phyloP scores from a whole-genome alignment of 2,888 invertebrate species.

The Unio delphinus region DNA sequence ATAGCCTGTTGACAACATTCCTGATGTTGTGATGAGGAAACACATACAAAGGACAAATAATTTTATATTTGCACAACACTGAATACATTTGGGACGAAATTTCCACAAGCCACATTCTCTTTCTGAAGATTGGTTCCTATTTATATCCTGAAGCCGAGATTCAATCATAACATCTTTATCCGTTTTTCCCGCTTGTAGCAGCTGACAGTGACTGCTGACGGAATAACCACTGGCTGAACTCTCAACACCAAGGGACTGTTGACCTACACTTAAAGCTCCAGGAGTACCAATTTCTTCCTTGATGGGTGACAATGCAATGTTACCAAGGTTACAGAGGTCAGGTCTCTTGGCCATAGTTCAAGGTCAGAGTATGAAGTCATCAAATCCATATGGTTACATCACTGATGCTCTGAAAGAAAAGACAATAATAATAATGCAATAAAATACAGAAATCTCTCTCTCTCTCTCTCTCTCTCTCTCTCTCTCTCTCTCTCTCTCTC shows the following conservation, averaged over 20 bases:
- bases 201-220: conserved; percentile 46
- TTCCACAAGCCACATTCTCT: conserved; percentile 88
- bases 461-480: no score
- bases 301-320: conserved; percentile 8
- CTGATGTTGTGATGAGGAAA: conserved; percentile 63
- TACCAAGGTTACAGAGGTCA: conserved; percentile 12
- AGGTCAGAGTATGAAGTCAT: background rate
- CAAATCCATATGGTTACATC: background rate
- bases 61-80: conserved; percentile 91
- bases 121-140: conserved; percentile 6
- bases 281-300: conserved; percentile 40
- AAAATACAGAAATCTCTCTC: no score
- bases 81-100: conserved; percentile 88
- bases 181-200: conserved; percentile 38
- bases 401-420: no score
- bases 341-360: conserved; percentile 19
- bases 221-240: conserved; percentile 59
- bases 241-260: conserved; percentile 45
- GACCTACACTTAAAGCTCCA: conserved; percentile 48
- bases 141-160: conserved; percentile 23
- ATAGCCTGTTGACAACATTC: conserved; percentile 69
- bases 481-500: no score
- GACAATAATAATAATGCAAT: no score
- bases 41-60: conserved; percentile 68
- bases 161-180: conserved; percentile 50